Conservation (phyloP, 1,140 invertebrate genomes). For the Zaprionus ghesquierei region DNA sequence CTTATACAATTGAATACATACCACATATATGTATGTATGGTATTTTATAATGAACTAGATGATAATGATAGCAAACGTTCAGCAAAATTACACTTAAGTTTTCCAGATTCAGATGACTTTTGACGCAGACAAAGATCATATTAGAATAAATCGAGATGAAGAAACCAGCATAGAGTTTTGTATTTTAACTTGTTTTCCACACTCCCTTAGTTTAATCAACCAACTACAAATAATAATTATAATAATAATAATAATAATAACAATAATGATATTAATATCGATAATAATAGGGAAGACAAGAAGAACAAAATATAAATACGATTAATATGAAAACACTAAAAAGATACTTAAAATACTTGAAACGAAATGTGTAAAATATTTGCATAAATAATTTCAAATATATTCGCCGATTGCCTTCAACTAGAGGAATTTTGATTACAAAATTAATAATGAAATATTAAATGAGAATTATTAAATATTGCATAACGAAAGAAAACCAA, state of each 20-base stretch:
- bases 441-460: conserved; percentile 70
- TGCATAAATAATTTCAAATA: conserved; percentile 82
- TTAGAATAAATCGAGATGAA: conserved; percentile 16
- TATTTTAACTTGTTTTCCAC: conserved; percentile 66
- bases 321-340: background rate
- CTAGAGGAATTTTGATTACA: conserved; percentile 82
- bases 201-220: conserved; percentile 58
- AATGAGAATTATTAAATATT: conserved; percentile 62
- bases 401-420: conserved; percentile 83
- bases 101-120: conserved; percentile 78
- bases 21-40: conserved; percentile 21
- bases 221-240: conserved; percentile 33
- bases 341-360: conserved; percentile 17
- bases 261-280: background rate
- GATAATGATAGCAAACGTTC: conserved; percentile 53
- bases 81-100: conserved; percentile 76
- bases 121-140: conserved; percentile 53
- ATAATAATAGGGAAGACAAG: background rate
- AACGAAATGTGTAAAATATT: conserved; percentile 76
- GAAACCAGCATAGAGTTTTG: conserved; percentile 20
- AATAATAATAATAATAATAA: conserved; percentile 19
- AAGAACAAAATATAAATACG: background rate
- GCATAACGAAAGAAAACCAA: conserved; percentile 42
- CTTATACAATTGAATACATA: conserved; percentile 38
- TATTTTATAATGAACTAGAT: conserved; percentile 56